Evolutionary conservation across 2,797 vertebrate species (phyloP), one percentile per base, ranked within the genome.

Genomic region (Esox lucius): DNA sequence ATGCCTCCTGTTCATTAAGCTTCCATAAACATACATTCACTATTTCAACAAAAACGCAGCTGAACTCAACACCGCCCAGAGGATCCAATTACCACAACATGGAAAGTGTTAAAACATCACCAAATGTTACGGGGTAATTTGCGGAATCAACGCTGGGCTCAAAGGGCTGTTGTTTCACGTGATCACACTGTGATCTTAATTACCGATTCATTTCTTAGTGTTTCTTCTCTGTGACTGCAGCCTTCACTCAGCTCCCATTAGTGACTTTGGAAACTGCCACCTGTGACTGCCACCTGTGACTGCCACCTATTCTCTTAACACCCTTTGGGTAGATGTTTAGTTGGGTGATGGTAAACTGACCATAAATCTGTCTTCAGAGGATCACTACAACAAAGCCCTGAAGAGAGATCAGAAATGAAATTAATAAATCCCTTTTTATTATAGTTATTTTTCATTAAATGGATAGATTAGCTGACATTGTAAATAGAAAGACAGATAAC

Each of bases 131-230:
- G 67, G 64, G 17, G 73, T 72, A 53, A 56, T 67, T 61, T 64
- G 68, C 26, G 19, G 80, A 71, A 73, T 64, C 0, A 61, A 56
- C 28, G 9, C 22, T 7, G 78, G 65, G 85, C 75, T 75, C 72
- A 78, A 83, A 83, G 53, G 19, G 19, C 81, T 78, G 85, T 87
- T 80, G 33, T 7, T 35, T 82, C 82, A 82, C 78, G 83, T 77
- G 72, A 49, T 79, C 77, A 75, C 78, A 71, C 82, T 49, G 72
- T 67, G 74, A 71, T 68, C 80, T 76, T 84, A 85, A 88, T 85
- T 84, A 81, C n/a, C 74, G 76, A 86, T 87, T 81, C 79, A 87
- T 87, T 89, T 86, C 87, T 88, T 71, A 83, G 66, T 66, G 76
- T 69, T 83, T 80, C 75, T 28, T 70, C 51, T 4, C 42, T 28